These are phyloP conservation scores for Harpalus rufipes DNA, from an alignment of 2,888 invertebrate genomes.

Conservation along the genomic window DNA sequence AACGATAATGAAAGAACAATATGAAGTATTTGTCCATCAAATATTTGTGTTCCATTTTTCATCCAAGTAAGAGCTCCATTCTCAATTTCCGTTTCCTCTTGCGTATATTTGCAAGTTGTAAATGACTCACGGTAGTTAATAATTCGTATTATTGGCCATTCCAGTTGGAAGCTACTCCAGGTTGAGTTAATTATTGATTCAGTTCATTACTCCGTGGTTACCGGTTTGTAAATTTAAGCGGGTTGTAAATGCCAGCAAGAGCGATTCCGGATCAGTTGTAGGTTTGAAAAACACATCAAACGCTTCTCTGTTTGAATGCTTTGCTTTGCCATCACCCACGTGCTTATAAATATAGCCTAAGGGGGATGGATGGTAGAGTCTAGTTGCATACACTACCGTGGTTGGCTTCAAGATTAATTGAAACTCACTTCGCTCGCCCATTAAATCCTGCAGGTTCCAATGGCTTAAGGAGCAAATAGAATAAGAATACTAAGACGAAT, in stretches of 20 bases:
- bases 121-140: constrained; percentile 9
- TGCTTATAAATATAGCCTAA: constrained; percentile 16
- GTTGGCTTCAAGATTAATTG: constrained; percentile 9
- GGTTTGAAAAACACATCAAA: constrained; percentile 40
- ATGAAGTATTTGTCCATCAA: not conserved
- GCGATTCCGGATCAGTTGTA: constrained; percentile 19
- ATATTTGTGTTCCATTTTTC: constrained; percentile 33
- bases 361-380: no score
- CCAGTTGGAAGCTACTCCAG: not conserved
- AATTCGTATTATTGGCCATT: constrained; percentile 30
- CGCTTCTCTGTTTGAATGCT: constrained; percentile 35
- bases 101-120: constrained; percentile 15
- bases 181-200: constrained; percentile 30
- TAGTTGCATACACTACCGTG: no score
- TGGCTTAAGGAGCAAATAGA: constrained; percentile 7
- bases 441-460: constrained; percentile 34
- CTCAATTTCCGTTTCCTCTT: constrained; percentile 10
- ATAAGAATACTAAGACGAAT: constrained; percentile 22
- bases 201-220: constrained; percentile 30
- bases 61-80: not conserved
- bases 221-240: constrained; percentile 11
- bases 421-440: constrained; percentile 27
- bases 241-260: constrained; percentile 23
- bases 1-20: not conserved
- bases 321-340: constrained; percentile 11